Conservation (phyloP, 2,888 invertebrate genomes). For the Lasius platythorax region DNA sequence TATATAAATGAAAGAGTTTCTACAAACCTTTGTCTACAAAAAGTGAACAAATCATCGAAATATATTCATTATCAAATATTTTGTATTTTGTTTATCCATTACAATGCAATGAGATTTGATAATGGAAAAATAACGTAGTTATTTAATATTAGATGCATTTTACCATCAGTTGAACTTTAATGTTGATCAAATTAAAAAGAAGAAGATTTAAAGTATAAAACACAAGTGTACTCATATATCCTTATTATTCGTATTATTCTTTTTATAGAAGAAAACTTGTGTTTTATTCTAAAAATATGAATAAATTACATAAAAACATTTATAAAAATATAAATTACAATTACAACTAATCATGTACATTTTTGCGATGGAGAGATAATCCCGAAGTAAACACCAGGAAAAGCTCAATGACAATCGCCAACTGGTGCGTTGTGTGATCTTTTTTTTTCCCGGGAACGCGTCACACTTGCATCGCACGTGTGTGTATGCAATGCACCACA, state of each 20-base stretch:
- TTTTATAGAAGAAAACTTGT: no score
- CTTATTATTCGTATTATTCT: background rate
- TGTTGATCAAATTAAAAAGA: background rate
- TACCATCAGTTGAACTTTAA: background rate
- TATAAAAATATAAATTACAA: background rate
- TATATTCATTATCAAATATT: no score
- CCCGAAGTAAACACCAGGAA: background rate
- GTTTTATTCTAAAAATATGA: background rate
- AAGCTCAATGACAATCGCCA: background rate
- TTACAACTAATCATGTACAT: background rate
- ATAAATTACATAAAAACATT: background rate
- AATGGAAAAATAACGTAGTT: no score
- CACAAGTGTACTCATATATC: background rate
- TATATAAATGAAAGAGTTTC: background rate
- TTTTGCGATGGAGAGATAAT: background rate
- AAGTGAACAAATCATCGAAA: background rate
- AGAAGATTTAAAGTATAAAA: background rate
- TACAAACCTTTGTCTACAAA: background rate
- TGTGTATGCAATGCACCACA: slow-evolving; percentile 58
- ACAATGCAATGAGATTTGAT: no score
- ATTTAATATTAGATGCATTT: background rate
- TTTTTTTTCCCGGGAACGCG: slow-evolving; percentile 17
- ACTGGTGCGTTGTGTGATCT: slow-evolving; percentile 2
- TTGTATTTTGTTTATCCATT: no score
- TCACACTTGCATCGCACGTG: slow-evolving; percentile 52